Evolutionary conservation across 2,888 invertebrate species (phyloP), one percentile per base, ranked within the genome.

Genomic region (Epinotia bilunana): DNA sequence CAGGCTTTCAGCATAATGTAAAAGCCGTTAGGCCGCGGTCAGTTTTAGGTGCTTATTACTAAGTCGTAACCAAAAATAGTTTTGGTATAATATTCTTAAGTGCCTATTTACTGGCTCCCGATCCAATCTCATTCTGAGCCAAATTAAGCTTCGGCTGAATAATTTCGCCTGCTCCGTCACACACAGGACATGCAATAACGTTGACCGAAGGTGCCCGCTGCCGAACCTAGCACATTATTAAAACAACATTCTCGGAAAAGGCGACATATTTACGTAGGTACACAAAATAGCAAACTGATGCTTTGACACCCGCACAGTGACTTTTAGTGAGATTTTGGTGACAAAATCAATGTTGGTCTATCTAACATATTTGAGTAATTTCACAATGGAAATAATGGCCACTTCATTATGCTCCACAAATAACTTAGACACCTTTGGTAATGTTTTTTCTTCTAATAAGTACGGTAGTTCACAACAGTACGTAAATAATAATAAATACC

Each of bases 121-220:
- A 74, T 74, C 74, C 70, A 74, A 74, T 74, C 70, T 74, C 70
- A 64, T 71, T 58, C 74, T 60, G 70, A 61, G 70, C 74, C 74
- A 70, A 71, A 74, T 74, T 74, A 74, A 74, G 74, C 74, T 58
- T 53, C 74, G 74, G 64, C 64, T 74, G 74, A 74, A 74, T 74
- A 75, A 72, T 72, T 75, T 72, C 53, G 65, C 60, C 57, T 60
- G 70, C 23, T 28, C 69, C 72, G 75, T 75, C 75, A 67, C 65
- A 67, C 65, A 46, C 71, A 67, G 75, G 67, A 75, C 67, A 57
- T 67, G 75, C 75, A 71, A 67, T 72, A 74, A 71, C 71, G 67
- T 61, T 65, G 75, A 70, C 63, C 74, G 74, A 55, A 74, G 70
- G 69, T 63, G 39, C 58, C 70, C 64, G 58, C 18, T 12, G 60